Conservation (phyloP, 2,888 invertebrate species). For the Sminthurides aquaticus region DNA sequence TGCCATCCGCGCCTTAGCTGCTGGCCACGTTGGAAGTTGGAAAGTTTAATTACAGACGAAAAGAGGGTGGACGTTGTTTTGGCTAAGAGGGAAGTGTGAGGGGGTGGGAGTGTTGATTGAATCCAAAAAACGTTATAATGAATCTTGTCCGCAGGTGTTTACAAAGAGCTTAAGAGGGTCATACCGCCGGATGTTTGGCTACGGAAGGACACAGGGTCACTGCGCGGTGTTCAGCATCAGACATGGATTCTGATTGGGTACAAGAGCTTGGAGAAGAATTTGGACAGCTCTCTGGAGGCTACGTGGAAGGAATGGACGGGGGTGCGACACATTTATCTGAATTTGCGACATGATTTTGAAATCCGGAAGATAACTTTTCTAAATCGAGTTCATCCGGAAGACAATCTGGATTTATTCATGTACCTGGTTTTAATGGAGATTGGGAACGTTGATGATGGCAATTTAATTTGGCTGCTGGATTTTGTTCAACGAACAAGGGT, state of each 20-base stretch:
- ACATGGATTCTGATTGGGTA: constrained; percentile 46
- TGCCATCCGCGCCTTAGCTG: no score
- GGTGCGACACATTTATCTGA: constrained; percentile 48
- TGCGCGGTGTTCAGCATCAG: background rate
- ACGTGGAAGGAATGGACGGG: constrained; percentile 51
- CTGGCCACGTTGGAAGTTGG: no score
- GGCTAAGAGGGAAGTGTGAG: no score
- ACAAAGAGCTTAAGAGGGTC: constrained; percentile 46
- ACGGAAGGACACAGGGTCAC: constrained; percentile 1
- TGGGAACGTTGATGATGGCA: constrained; percentile 44
- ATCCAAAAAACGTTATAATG: constrained; percentile 4
- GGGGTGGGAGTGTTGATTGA: no score
- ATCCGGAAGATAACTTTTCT: constrained; percentile 48
- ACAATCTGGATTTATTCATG: constrained; percentile 47
- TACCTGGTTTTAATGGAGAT: constrained; percentile 49
- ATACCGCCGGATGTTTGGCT: constrained; percentile 46
- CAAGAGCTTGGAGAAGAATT: constrained; percentile 47
- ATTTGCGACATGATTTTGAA: constrained; percentile 48
- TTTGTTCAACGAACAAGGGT: constrained; percentile 48
- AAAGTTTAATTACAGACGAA: no score
- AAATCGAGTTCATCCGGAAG: constrained; percentile 45
- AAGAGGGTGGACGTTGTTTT: no score
- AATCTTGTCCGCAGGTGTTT: constrained; percentile 44
- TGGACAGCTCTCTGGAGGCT: constrained; percentile 44
- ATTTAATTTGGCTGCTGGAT: constrained; percentile 46